Conservation (phyloP, 64 coral and sea anemone genomes). For the Montipora capricornis region DNA sequence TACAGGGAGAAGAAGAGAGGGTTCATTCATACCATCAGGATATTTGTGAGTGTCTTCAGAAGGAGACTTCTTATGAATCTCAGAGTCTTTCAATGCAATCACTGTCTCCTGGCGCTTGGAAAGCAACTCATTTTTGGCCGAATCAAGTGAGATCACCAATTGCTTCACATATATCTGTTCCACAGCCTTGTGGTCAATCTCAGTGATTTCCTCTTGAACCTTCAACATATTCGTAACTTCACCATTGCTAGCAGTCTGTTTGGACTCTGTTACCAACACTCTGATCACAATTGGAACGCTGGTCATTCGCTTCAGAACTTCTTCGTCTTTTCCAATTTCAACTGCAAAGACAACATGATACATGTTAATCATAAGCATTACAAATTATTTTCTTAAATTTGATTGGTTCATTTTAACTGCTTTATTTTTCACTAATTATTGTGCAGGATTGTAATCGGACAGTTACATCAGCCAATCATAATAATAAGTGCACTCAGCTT, state of each 20-base stretch:
- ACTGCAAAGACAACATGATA: background rate
- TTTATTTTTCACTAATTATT: no score
- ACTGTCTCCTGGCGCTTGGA: conserved; percentile 23
- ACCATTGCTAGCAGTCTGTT: background rate
- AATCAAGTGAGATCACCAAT: conserved; percentile 51
- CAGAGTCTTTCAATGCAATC: conserved; percentile 1
- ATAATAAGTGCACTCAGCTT: no score
- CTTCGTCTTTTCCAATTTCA: conserved; percentile 44
- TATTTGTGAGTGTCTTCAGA: background rate
- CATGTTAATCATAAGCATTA: no score
- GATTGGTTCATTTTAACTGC: no score
- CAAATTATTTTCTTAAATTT: no score
- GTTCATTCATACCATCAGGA: background rate
- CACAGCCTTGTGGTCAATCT: conserved; percentile 30
- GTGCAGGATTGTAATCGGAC: no score
- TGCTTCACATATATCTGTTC: conserved; percentile 43
- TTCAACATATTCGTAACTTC: background rate
- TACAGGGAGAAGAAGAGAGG: no score
- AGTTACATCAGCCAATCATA: no score
- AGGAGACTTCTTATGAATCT: background rate
- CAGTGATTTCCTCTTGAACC: conserved; percentile 44
- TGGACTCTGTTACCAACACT: conserved; percentile 25
- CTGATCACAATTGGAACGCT: conserved; percentile 66
- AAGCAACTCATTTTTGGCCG: conserved; percentile 47
- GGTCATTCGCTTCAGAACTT: conserved; percentile 44